These are phyloP conservation scores for Eulemur rufifrons DNA, from an alignment of 2,113 vertebrate genomes.

Conservation along the genomic window DNA sequence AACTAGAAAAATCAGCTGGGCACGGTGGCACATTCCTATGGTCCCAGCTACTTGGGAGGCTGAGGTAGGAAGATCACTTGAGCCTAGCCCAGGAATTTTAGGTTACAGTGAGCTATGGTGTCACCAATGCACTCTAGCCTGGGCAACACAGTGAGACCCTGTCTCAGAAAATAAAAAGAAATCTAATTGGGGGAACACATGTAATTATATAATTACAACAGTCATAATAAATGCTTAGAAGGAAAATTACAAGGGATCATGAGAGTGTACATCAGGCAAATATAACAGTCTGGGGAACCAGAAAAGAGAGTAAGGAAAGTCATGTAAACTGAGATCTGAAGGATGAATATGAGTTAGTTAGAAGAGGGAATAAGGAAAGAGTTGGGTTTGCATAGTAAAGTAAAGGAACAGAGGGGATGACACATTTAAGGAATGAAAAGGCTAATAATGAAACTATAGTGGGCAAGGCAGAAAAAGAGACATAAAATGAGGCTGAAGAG, in stretches of 20 bases:
- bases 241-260: not conserved
- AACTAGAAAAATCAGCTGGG: no score
- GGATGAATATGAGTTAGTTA: not conserved
- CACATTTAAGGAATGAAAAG: not conserved
- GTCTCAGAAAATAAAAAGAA: no score
- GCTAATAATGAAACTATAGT: constrained; percentile 6
- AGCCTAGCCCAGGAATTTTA: no score
- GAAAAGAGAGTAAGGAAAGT: not conserved
- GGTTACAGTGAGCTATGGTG: no score
- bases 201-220: constrained; percentile 42
- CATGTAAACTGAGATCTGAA: constrained; percentile 11
- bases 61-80: no score
- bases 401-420: not conserved
- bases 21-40: no score
- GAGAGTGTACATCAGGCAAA: not conserved
- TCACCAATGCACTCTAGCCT: no score
- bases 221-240: constrained; percentile 30
- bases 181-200: not conserved
- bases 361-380: not conserved
- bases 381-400: not conserved
- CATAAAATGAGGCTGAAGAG: not conserved
- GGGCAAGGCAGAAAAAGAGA: not conserved
- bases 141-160: no score
- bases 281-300: constrained; percentile 35
- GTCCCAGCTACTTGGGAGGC: no score